Evolutionary conservation across 2,888 invertebrate species (phyloP), one percentile per base, ranked within the genome.

Genomic region (Cyaniris semiargus): DNA sequence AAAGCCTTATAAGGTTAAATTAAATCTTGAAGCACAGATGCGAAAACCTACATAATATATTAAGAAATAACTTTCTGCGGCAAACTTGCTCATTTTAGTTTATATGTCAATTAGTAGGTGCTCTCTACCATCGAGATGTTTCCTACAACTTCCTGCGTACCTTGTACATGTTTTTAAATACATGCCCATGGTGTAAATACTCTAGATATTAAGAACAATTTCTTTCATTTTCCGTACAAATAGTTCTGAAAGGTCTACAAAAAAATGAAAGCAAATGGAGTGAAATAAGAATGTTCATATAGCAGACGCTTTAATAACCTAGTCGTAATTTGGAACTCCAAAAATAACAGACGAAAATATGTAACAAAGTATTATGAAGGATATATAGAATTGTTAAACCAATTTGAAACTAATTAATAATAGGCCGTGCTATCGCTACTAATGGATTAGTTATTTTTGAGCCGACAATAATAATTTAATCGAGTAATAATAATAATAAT

Each of bases 1-100:
- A 74, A 74, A 74, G 74, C 74, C 74, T 53, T 74, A 48, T 74
- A 74, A 53, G 74, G 74, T 74, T 72, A 74, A 74, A 74, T 74
- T 48, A 74, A 74, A 74, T 74, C 74, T 74, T 74, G 74, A 23
- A 53, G 53, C 53, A 31, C 74, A 74, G 74, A 74, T 31, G 53
- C 15, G 53, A 74, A 74, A 3, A 27, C 74, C 21, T 74, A 74
- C 53, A 18, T 48, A 48, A 23, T 74, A 44, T 72, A 72, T 74
- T 15, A 44, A 21, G 48, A 23, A 15, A 74, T 74, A 74, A 74
- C 18, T 74, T 74, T 74, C 23, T 53, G 1, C 15, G 48, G 15
- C 18, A 13, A 66, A 66, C 66, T 13, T 27, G 66, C 6, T 66
- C 21, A 60, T 8, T 23, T 60, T 23, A 23, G 15, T 66, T 66